These are phyloP conservation scores for Adineta ricciae DNA, from an alignment of 2,888 invertebrate genomes.

Conservation along the genomic window DNA sequence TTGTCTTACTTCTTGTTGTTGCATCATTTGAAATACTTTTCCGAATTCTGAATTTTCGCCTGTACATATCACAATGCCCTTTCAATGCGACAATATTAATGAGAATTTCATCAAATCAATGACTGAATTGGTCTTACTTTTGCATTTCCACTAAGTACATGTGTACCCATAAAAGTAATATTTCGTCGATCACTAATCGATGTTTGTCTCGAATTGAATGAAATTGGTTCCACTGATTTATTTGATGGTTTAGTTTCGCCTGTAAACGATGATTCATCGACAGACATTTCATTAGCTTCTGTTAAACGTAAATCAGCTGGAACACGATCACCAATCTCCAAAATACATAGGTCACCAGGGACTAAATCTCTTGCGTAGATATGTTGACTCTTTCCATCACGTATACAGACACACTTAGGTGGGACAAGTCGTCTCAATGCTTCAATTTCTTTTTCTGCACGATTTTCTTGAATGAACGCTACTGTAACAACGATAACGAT, in stretches of 20 bases:
- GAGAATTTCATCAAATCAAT: neutral
- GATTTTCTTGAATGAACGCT: constrained; percentile 91
- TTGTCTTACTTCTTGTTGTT: constrained; percentile 67
- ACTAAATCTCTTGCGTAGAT: constrained; percentile 89
- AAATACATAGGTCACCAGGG: constrained; percentile 84
- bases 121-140: neutral
- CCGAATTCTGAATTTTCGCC: constrained; percentile 95
- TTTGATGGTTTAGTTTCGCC: constrained; percentile 88
- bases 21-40: constrained; percentile 97
- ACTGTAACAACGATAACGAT: constrained; percentile 90
- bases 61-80: constrained; percentile 86
- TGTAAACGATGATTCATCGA: constrained; percentile 96
- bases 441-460: constrained; percentile 92
- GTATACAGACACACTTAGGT: constrained; percentile 79
- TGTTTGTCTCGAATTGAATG: constrained; percentile 23
- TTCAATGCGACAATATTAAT: neutral
- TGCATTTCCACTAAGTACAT: constrained; percentile 86
- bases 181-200: constrained; percentile 49
- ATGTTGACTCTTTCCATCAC: constrained; percentile 73
- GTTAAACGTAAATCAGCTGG: constrained; percentile 52
- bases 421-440: constrained; percentile 92
- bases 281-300: constrained; percentile 62
- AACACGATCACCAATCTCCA: constrained; percentile 86
- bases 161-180: constrained; percentile 93
- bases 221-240: constrained; percentile 42